phyloP scores from a whole-genome alignment of 1,140 invertebrate genomes.

The Cotesia chilonis region DNA sequence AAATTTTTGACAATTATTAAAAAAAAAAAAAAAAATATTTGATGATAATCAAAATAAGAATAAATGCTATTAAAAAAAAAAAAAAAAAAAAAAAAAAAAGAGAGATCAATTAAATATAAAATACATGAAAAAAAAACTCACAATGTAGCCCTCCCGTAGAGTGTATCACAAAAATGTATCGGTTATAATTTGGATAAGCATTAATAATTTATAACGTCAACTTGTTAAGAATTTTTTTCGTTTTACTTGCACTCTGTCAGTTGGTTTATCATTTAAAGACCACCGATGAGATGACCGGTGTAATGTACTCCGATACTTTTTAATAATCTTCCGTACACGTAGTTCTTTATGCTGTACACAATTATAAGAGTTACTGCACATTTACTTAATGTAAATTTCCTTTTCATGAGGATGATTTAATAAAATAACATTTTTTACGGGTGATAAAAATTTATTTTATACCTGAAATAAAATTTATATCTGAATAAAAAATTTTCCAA shows the following conservation, averaged over 20 bases:
- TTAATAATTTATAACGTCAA: constrained; percentile 29
- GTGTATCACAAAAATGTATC: constrained; percentile 15
- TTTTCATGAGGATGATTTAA: too few relatives aligned
- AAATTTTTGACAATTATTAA: too few relatives aligned
- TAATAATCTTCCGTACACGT: background rate
- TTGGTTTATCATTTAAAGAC: background rate
- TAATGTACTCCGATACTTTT: background rate
- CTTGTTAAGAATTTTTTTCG: constrained; percentile 17
- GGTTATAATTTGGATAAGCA: constrained; percentile 26
- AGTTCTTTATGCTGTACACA: background rate
- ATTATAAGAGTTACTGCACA: too few relatives aligned
- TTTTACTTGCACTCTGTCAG: constrained; percentile 20
- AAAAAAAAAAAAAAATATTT: too few relatives aligned
- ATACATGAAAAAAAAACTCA: background rate
- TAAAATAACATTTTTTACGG: too few relatives aligned
- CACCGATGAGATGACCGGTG: constrained; percentile 17
- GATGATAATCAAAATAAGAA: too few relatives aligned
- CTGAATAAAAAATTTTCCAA: too few relatives aligned
- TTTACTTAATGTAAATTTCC: too few relatives aligned
- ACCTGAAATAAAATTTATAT: too few relatives aligned
- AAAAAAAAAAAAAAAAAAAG: constrained; percentile 3
- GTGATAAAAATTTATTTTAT: too few relatives aligned
- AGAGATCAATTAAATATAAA: background rate
- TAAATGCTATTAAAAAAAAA: constrained; percentile 8
- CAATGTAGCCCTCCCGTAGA: constrained; percentile 17